These are phyloP conservation scores for Cassiopea andromeda DNA, from an alignment of 30 jellyfish, hydroid and myxozoan species.

Conservation along the genomic window DNA sequence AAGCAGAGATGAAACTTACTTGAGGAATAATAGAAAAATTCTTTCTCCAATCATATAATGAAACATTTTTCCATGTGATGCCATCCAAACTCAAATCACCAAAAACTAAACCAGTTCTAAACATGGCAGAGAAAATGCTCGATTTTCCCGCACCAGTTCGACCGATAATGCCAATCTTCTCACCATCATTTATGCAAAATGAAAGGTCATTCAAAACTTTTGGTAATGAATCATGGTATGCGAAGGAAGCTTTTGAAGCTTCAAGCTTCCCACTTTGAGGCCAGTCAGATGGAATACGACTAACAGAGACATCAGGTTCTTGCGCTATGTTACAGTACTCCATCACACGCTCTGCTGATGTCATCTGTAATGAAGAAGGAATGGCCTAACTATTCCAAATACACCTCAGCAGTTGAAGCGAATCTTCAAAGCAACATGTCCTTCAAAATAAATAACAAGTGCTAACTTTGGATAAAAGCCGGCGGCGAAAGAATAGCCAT, in stretches of 20 bases:
- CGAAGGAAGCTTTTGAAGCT: constrained; percentile 77
- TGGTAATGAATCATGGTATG: constrained; percentile 80
- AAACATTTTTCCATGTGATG: constrained; percentile 15
- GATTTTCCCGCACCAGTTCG: constrained; percentile 98
- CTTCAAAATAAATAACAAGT: no score
- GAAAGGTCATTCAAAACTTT: constrained; percentile 47
- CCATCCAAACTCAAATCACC: constrained; percentile 84
- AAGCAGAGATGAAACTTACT: constrained; percentile 26
- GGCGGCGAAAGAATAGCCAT: no score
- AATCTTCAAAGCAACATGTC: background rate
- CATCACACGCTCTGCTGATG: constrained; percentile 79
- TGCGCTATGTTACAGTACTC: constrained; percentile 75
- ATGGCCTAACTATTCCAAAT: background rate
- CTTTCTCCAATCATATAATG: constrained; percentile 61
- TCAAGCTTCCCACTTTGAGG: constrained; percentile 74
- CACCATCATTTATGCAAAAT: constrained; percentile 27
- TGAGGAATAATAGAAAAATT: constrained; percentile 86
- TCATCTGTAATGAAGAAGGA: constrained; percentile 59
- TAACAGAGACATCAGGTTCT: constrained; percentile 61
- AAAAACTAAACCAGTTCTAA: constrained; percentile 59
- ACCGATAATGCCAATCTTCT: constrained; percentile 82
- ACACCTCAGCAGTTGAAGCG: background rate
- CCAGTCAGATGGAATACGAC: constrained; percentile 56
- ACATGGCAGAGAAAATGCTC: constrained; percentile 71
- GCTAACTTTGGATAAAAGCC: no score